Base-by-base conservation (phyloP, 2,113 vertebrate species). In the Sisor rabdophorus region DNA sequence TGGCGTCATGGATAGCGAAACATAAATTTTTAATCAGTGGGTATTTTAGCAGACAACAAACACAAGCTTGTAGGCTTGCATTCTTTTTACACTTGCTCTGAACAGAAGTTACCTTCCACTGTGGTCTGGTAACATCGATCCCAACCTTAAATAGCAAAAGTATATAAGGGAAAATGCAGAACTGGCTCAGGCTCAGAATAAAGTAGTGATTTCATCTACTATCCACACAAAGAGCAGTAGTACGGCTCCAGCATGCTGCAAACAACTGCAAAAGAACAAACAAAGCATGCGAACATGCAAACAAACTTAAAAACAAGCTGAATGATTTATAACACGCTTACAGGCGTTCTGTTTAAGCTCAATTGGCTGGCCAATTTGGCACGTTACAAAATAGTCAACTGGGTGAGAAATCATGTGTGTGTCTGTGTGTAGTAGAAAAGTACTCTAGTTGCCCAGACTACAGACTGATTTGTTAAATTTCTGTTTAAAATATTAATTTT, bases 201-300 rank as follows among this genome's bases (percentile, higher is more conserved):
- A 73, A 54, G 48, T 48, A 13, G 20, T 50, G 28, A 24, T 52
- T 80, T 76, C 84, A 85, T 71, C 44, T n/a, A 79, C 87, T 87
- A 89, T 84, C 84, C 68, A 83, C 86, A 85, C 84, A 83, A 83
- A 87, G 81, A 85, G 83, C 85, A 83, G 75, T 74, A 70, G 83
- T 60, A 81, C 81, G 86, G 84, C 80, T 76, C 83, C 77, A 28
- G 65, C 50, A 30, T 22, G 7, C 63, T 47, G 59, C 52, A 63
- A 76, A 72, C 47, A 80, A 61, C 59, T 28, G 32, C 55, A 52
- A 1, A 50, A 77, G 69, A 69, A 73, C 69, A 81, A 81, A 73
- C 52, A 77, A 73, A 47, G 24, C 75, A n/a, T n/a, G n/a, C n/a
- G n/a, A n/a, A 24, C 54, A 48, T 10, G 22, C 65, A 71, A 75